Evolutionary conservation across 2,113 vertebrate species (phyloP).

Genomic region (Brachyistius frenatus): DNA sequence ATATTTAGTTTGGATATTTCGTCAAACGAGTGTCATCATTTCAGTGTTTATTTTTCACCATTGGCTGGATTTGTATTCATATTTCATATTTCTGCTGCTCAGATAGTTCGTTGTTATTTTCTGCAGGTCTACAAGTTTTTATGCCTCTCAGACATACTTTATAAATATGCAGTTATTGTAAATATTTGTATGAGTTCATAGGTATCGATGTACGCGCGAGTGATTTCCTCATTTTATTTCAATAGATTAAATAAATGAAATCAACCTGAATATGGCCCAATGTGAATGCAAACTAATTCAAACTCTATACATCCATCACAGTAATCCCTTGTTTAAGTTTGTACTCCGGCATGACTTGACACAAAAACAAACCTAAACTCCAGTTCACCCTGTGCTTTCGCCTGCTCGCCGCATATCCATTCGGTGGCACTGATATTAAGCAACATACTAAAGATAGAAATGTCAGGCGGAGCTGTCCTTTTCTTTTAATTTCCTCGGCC

Average conservation of each 20-base stretch:
- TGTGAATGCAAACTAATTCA: not conserved
- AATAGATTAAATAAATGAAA: not conserved
- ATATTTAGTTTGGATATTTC: too few relatives aligned
- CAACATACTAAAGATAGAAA: constrained; percentile 63
- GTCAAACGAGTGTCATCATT: too few relatives aligned
- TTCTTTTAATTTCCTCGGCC: constrained; percentile 51
- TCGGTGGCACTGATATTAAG: constrained; percentile 52
- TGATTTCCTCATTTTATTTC: not conserved
- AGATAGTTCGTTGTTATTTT: constrained; percentile 1
- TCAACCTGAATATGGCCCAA: not conserved
- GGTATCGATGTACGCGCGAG: not conserved
- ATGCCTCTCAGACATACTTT: not conserved
- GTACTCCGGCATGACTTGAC: constrained; percentile 27
- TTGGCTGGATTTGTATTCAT: not conserved
- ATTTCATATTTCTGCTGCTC: not conserved
- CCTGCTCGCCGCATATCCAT: constrained; percentile 41
- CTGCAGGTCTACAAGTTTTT: not conserved
- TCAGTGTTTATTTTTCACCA: not conserved
- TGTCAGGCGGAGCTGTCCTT: constrained; percentile 62
- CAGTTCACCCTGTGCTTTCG: constrained; percentile 40
- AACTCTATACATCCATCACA: not conserved
- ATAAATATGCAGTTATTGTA: not conserved
- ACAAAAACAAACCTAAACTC: constrained; percentile 42
- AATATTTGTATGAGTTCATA: not conserved
- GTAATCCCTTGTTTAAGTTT: constrained; percentile 8